Base-by-base conservation (phyloP, 2,888 invertebrate genomes). In the Polydrusus cervinus region DNA sequence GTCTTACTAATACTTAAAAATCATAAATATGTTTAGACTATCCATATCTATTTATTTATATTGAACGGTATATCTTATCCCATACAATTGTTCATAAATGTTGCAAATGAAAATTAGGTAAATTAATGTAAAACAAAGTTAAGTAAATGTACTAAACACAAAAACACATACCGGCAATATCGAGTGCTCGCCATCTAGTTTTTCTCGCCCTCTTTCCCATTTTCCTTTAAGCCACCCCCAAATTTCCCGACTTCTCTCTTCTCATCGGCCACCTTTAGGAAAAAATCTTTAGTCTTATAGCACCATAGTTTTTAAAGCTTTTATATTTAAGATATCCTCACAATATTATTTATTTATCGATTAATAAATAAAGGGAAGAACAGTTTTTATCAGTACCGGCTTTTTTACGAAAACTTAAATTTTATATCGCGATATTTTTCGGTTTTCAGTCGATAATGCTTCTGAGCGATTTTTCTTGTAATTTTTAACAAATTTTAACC, bases 151-250 rank as follows among this genome's bases (percentile, higher is more conserved):
- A 13, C 3, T n/a, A 43, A 60, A 60, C 47, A 43, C 57, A 66
- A 55, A 11, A 40, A 64, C 40, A 82, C 85, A 88, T 84, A 90
- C 90, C 89, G 81, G 88, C 89, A 83, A 91, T 90, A 79, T 90
- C 89, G 81, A 91, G 88, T 81, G 90, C 89, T 86, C 90, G 89
- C 91, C 91, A 91, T 86, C 90, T 89, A 80, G 91, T 91, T 87
- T 90, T 91, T 84, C 90, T 88, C 79, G 88, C 88, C 87, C 90
- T 90, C 86, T 90, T 91, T 85, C 91, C 91, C 91, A 91, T 91
- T 80, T 84, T 77, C 64, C 13, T 66, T 77, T 43, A 77, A 71
- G 67, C 66, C 84, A 77, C 80, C 72, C 78, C 78, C 80, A 77
- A 79, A 71, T 53, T 69, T 71, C 18, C 55, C 68, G 64, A 73